Base-by-base conservation (phyloP, 1,140 invertebrate species). In the Drosophila aff. region DNA sequence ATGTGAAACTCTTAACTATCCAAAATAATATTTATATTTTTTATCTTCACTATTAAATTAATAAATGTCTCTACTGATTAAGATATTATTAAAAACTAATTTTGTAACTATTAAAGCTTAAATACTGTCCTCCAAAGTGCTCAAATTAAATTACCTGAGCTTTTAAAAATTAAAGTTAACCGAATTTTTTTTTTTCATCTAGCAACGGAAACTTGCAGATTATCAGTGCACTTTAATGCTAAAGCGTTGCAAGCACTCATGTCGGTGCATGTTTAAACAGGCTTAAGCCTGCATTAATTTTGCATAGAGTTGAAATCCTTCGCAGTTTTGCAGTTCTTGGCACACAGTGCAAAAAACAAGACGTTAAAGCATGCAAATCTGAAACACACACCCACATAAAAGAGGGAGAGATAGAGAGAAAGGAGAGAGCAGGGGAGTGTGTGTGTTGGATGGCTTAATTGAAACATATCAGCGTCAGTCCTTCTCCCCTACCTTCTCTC, bases 391-490 rank as follows among this genome's bases (percentile, higher is more conserved):
- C 40, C 28, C 21, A 44, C 6, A 26, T 1, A 16, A 3, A 15
- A 49, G 9, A 33, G 50, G 7, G n/a, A 13, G 31, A 31, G 33
- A 33, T 0, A 6, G 31, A 33, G 2, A 33, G 31, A 2, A 9
- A 33, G 13, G 23, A 28, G 47, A 28, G 26, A 11, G 16, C 5
- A 53, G 4, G n/a, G 11, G 33, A n/a, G 16, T 21, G 43, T 62
- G 47, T 49, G 8, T 69, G 58, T 50, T 38, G 18, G 59, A 58
- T 72, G 68, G 71, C 68, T 74, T 73, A 74, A 74, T 74, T 74
- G 71, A 74, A 73, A 74, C 67, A 73, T 73, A 72, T 72, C 67
- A 73, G 31, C 36, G 67, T 73, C 67, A 73, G 53, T 67, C 28
- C 50, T 13, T 23, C 8, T 18, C 3, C n/a, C 8, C n/a, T 36